phyloP scores from a whole-genome alignment of 2,888 invertebrate species.

The Tipula helvola region DNA sequence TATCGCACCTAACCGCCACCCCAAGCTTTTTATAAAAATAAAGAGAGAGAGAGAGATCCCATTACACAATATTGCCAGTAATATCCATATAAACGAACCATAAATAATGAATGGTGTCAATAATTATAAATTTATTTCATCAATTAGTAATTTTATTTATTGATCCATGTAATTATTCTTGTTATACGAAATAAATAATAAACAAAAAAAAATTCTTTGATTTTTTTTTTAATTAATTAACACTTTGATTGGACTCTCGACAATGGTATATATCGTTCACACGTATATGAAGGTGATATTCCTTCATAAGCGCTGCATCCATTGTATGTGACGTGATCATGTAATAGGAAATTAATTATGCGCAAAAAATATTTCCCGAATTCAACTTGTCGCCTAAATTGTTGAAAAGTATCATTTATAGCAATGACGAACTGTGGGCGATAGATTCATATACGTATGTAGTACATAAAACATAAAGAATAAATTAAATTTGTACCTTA shows the following conservation, averaged over 20 bases:
- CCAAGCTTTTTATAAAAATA: no score
- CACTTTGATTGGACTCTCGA: not conserved
- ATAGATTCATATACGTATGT: no score
- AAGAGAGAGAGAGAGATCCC: not conserved
- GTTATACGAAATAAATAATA: not conserved
- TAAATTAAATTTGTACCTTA: no score
- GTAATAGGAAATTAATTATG: no score
- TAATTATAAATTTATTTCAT: not conserved
- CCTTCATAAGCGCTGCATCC: not conserved
- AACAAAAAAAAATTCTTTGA: not conserved
- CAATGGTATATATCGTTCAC: not conserved
- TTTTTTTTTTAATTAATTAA: not conserved
- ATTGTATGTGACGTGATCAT: not conserved
- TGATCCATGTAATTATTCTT: not conserved
- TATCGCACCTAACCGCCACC: not conserved
- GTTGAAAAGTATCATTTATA: not conserved
- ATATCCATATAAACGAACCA: not conserved
- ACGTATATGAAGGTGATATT: not conserved
- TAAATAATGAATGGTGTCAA: not conserved
- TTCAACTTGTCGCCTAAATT: not conserved
- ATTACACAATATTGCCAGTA: not conserved
- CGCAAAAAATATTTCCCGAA: not conserved
- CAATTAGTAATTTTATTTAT: not conserved
- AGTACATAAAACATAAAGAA: no score
- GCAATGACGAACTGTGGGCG: no score